Evolutionary conservation across 1,140 invertebrate species (phyloP).

Genomic region (Andricus grossulariae): DNA sequence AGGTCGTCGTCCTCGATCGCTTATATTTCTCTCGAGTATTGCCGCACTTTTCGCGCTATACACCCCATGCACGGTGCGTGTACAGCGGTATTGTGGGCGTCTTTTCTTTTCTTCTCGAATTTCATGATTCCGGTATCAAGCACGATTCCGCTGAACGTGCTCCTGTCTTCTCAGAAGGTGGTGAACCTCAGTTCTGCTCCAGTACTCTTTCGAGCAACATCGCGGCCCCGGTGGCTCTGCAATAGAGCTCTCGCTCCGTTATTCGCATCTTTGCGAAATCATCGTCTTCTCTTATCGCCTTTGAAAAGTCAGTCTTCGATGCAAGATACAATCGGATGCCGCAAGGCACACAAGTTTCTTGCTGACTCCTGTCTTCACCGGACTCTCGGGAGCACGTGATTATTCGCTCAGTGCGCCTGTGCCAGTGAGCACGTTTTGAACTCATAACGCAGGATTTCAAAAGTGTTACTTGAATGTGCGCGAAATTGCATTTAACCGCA

Average conservation of each 20-base stretch:
- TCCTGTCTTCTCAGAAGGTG: conserved; percentile 49
- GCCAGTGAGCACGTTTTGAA: neutral
- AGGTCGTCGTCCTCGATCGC: conserved; percentile 2
- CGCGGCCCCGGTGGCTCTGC: conserved; percentile 41
- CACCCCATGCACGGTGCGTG: conserved; percentile 37
- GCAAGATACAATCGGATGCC: neutral
- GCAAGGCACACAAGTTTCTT: neutral
- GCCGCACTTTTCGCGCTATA: conserved; percentile 28
- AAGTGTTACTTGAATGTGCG: neutral
- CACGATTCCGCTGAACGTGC: conserved; percentile 36
- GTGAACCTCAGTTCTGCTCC: conserved; percentile 68
- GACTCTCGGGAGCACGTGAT: too few species aligned
- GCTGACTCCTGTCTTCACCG: neutral
- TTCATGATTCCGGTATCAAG: conserved; percentile 50
- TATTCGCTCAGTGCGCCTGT: neutral
- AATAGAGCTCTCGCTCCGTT: conserved; percentile 39
- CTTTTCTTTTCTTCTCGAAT: conserved; percentile 42
- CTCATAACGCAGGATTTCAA: neutral
- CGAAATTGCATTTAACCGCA: neutral
- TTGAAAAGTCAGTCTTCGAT: neutral
- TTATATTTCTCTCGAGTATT: neutral
- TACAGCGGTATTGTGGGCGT: conserved; percentile 27
- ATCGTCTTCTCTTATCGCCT: conserved; percentile 39
- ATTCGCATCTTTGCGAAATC: conserved; percentile 33
- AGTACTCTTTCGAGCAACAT: conserved; percentile 67